Conservation (phyloP, 2,888 invertebrate genomes). For the Drosophila suboccidentalis region DNA sequence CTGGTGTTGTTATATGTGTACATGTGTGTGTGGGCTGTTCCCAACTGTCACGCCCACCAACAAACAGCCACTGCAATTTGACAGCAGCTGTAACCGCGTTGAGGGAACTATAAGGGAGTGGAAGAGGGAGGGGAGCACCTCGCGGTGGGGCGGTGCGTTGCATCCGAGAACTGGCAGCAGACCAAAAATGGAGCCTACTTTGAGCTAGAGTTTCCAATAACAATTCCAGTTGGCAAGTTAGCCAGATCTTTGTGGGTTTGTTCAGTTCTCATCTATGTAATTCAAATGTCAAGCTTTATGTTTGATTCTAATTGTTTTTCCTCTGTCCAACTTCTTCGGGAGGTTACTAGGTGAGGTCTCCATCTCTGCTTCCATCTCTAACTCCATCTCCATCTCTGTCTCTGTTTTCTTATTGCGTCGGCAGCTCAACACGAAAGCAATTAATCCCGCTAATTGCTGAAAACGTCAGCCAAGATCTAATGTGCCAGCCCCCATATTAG, state of each 20-base stretch:
- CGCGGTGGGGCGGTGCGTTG: conserved; percentile 53
- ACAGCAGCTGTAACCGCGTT: conserved; percentile 46
- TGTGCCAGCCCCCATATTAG: conserved; percentile 56
- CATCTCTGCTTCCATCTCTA: conserved; percentile 4
- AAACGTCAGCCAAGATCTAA: conserved; percentile 55
- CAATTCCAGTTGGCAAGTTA: conserved; percentile 1
- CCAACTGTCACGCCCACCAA: conserved; percentile 58
- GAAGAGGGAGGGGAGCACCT: neutral
- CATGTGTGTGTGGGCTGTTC: conserved; percentile 47
- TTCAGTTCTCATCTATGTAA: conserved; percentile 51
- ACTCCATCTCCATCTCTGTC: neutral
- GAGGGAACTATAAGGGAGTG: conserved; percentile 19
- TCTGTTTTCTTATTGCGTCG: conserved; percentile 25
- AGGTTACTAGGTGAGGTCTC: conserved; percentile 72
- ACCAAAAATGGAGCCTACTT: conserved; percentile 57
- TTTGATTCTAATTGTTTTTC: conserved; percentile 74
- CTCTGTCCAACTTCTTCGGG: conserved; percentile 23
- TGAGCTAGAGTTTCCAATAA: conserved; percentile 7
- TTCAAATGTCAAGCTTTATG: conserved; percentile 66
- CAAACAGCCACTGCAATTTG: conserved; percentile 54
- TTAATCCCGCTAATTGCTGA: conserved; percentile 64
- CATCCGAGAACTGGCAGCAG: conserved; percentile 61
- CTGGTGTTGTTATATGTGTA: conserved; percentile 55
- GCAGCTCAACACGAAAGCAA: conserved; percentile 58
- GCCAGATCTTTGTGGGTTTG: conserved; percentile 31